phyloP scores from a whole-genome alignment of 2,888 invertebrate genomes.

The Geophilus truncorum region DNA sequence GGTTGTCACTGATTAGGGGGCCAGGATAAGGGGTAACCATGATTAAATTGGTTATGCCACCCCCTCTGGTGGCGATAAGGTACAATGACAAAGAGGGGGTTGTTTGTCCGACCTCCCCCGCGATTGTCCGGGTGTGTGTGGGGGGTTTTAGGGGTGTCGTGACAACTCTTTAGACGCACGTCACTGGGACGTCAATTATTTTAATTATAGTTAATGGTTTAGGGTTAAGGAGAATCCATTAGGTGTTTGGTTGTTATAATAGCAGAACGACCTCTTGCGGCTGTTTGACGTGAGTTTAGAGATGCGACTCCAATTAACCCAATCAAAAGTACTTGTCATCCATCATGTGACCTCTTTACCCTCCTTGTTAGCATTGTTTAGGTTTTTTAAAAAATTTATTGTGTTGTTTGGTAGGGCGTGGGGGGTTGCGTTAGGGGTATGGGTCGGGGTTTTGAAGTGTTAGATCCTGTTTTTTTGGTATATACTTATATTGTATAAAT shows the following conservation, averaged over 20 bases:
- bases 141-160: no score
- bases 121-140: neutral
- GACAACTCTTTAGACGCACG: neutral
- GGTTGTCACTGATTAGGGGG: conserved; percentile 4
- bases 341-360: neutral
- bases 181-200: neutral
- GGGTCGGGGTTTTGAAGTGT: no score
- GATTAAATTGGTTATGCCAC: conserved; percentile 4
- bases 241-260: neutral
- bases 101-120: neutral
- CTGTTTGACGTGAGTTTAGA: neutral
- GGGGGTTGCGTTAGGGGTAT: neutral
- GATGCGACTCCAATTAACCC: neutral
- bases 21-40: neutral
- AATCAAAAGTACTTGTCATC: neutral
- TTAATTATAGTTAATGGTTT: conserved; percentile 10
- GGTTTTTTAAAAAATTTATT: no score
- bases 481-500: no score
- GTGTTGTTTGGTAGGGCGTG: neutral
- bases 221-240: neutral
- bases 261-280: neutral
- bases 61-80: neutral
- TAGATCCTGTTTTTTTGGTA: no score
- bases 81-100: neutral
- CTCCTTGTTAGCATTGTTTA: neutral